Evolutionary conservation across 2,797 vertebrate species (phyloP).

Genomic region (Cynopterus sphinx): DNA sequence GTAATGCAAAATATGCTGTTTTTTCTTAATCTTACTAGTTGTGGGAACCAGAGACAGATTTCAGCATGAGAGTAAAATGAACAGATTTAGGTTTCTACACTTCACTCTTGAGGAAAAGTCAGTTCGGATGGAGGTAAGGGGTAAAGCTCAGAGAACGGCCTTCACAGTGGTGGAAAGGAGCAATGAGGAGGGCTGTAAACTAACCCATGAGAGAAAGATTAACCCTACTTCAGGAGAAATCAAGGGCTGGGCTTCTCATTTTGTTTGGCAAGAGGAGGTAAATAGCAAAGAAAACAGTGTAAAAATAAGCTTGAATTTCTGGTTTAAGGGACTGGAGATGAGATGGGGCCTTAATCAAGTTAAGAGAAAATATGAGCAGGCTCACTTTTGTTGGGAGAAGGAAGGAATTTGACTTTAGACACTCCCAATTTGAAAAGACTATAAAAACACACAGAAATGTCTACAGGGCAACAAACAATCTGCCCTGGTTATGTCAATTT

Average conservation of each 20-base stretch:
- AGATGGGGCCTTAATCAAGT: background rate
- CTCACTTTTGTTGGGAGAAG: background rate
- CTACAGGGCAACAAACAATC: background rate
- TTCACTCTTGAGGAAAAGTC: background rate
- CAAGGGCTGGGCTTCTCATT: accelerated
- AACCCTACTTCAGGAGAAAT: background rate
- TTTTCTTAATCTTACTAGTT: background rate
- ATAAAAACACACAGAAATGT: background rate
- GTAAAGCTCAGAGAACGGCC: accelerated
- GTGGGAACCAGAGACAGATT: background rate
- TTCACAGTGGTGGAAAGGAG: accelerated
- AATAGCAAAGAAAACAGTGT: accelerated
- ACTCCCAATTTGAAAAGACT: background rate
- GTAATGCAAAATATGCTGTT: background rate
- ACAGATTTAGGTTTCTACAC: background rate
- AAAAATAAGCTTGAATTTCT: background rate
- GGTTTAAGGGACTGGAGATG: background rate
- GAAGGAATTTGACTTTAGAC: background rate
- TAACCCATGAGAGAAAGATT: background rate
- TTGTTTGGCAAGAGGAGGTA: background rate
- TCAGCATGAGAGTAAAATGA: background rate
- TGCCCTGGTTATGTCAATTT: no score
- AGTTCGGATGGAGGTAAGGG: background rate
- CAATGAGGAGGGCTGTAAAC: background rate
- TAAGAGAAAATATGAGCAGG: background rate